Conservation (phyloP, 1,140 invertebrate genomes). For the Brachionus paranguensis region DNA sequence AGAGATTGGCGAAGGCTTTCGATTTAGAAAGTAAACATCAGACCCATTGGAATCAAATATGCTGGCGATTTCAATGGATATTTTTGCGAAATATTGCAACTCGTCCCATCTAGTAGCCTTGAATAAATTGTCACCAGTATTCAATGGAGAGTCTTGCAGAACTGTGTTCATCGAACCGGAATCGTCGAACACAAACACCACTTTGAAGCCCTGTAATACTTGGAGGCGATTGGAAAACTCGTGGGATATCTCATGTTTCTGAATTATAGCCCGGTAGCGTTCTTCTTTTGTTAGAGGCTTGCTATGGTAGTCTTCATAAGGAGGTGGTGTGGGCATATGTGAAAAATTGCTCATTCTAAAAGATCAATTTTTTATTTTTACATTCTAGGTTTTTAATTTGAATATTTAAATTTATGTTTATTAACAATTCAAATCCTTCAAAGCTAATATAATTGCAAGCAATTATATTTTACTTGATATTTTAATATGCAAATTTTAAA, state of each 20-base stretch:
- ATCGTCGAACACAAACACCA: slow-evolving; percentile 35
- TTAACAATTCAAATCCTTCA: not conserved
- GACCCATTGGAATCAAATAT: slow-evolving; percentile 21
- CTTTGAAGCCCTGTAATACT: slow-evolving; percentile 16
- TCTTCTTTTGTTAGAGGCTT: not conserved
- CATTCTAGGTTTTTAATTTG: not conserved
- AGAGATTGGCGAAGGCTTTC: not conserved
- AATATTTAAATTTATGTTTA: not conserved
- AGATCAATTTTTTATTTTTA: not conserved
- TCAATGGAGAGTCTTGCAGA: slow-evolving; percentile 23
- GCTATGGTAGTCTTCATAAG: not conserved
- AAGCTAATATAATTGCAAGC: not conserved
- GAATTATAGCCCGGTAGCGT: slow-evolving; percentile 8
- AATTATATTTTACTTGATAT: not conserved
- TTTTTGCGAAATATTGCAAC: slow-evolving; percentile 11
- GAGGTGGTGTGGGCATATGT: not conserved
- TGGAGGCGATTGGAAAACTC: slow-evolving; percentile 13
- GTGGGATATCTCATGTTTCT: slow-evolving; percentile 19
- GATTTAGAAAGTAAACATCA: slow-evolving; percentile 32
- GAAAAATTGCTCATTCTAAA: not conserved
- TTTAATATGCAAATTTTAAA: not conserved
- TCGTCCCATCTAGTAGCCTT: slow-evolving; percentile 29
- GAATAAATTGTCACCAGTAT: slow-evolving; percentile 4
- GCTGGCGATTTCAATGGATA: slow-evolving; percentile 27
- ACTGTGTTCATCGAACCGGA: slow-evolving; percentile 34